Evolutionary conservation across 2,888 invertebrate genomes (phyloP).

Genomic region (Loripinus fragilis): DNA sequence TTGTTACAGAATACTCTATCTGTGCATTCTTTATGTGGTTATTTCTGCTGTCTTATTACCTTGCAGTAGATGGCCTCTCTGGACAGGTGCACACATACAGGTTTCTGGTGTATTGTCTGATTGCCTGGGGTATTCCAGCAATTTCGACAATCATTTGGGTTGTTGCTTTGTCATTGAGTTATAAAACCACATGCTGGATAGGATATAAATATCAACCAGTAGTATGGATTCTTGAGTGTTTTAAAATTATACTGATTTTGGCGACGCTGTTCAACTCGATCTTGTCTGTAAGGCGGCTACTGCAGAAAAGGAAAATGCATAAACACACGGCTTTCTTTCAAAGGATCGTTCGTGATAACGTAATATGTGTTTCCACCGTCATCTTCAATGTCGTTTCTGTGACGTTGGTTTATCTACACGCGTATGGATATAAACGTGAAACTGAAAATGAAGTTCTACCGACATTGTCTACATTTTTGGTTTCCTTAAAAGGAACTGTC

Average conservation of each 20-base stretch:
- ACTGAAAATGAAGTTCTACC: background rate
- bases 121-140: slow-evolving; percentile 56
- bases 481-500: slow-evolving; percentile 28
- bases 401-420: slow-evolving; percentile 23
- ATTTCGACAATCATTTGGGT: slow-evolving; percentile 54
- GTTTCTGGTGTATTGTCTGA: slow-evolving; percentile 42
- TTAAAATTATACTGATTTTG: slow-evolving; percentile 38
- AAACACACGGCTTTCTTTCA: slow-evolving; percentile 23
- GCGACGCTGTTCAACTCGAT: slow-evolving; percentile 17
- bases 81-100: slow-evolving; percentile 42
- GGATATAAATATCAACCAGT: slow-evolving; percentile 37
- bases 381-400: slow-evolving; percentile 23
- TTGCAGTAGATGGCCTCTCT: slow-evolving; percentile 33
- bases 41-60: slow-evolving; percentile 41
- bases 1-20: slow-evolving; percentile 36
- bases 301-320: slow-evolving; percentile 12
- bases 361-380: slow-evolving; percentile 21
- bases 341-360: slow-evolving; percentile 34
- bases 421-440: background rate
- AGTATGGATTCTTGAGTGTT: slow-evolving; percentile 51
- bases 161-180: slow-evolving; percentile 45
- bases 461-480: slow-evolving; percentile 4
- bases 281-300: slow-evolving; percentile 23
- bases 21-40: slow-evolving; percentile 46
- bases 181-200: slow-evolving; percentile 53